These are phyloP conservation scores for Caretta caretta DNA, from an alignment of 2,113 vertebrate species.

Conservation along the genomic window DNA sequence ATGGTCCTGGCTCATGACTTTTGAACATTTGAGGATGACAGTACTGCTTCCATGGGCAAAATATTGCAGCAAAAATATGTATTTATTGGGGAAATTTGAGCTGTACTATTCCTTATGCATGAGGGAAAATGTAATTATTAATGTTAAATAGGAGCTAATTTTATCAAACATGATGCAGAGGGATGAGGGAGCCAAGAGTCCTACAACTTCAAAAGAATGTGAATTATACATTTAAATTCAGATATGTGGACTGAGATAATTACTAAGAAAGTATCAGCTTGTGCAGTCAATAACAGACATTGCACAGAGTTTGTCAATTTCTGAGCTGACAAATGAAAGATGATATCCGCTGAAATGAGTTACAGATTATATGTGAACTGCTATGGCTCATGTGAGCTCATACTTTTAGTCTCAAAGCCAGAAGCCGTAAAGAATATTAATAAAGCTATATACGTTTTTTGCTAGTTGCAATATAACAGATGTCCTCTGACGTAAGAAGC, in stretches of 20 bases:
- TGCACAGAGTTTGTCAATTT: constrained; percentile 72
- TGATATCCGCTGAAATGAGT: constrained; percentile 65
- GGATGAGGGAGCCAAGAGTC: constrained; percentile 41
- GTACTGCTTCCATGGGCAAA: constrained; percentile 7
- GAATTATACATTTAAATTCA: constrained; percentile 68
- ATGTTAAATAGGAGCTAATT: constrained; percentile 53
- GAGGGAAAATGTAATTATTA: constrained; percentile 22
- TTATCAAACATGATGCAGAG: constrained; percentile 30
- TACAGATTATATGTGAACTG: constrained; percentile 54
- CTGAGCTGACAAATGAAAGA: constrained; percentile 71
- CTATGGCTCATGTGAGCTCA: constrained; percentile 6
- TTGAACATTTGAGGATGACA: constrained; percentile 23
- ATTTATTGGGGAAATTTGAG: constrained; percentile 44
- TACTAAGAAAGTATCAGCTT: constrained; percentile 59
- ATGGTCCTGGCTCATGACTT: constrained; percentile 5
- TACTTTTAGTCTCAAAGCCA: constrained; percentile 62
- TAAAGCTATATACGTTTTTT: constrained; percentile 60
- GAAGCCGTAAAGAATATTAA: constrained; percentile 60
- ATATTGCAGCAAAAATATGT: constrained; percentile 26
- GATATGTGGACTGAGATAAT: constrained; percentile 68
- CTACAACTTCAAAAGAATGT: constrained; percentile 61
- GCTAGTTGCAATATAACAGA: constrained; percentile 25
- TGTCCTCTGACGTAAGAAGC: constrained; percentile 32
- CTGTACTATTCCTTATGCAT: constrained; percentile 41
- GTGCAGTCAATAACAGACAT: constrained; percentile 66